Percentiles rank a stretch among this genome's conserved stretches.
Conservation (phyloP, 1,140 invertebrate species). For the Pogonus chalceus region DNA sequence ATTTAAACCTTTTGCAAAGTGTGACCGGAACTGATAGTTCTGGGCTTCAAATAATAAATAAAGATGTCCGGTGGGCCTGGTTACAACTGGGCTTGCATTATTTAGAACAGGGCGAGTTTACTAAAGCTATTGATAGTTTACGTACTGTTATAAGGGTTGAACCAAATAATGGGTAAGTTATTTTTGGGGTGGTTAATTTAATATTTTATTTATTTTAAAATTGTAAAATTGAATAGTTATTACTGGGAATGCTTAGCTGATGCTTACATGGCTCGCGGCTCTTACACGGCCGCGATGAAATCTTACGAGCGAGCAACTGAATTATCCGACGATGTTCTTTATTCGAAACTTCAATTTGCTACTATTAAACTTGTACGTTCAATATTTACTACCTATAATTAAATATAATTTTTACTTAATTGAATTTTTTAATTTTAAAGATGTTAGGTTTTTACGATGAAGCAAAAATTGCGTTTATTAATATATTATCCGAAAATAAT, state of each 20-base stretch:
- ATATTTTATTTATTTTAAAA: too few relatives aligned
- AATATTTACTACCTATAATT: conserved; percentile 3
- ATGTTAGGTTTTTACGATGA: conserved; percentile 58
- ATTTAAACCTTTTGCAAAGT: conserved; percentile 54
- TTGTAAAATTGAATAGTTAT: conserved; percentile 35
- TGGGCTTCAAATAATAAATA: conserved; percentile 24
- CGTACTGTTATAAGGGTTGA: conserved; percentile 65
- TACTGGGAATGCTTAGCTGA: conserved; percentile 82
- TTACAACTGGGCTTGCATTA: conserved; percentile 69
- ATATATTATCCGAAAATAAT: conserved; percentile 50
- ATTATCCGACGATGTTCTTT: conserved; percentile 54
- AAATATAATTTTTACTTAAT: conserved; percentile 12
- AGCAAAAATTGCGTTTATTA: conserved; percentile 57
- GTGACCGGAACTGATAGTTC: conserved; percentile 39
- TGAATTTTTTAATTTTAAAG: conserved; percentile 30
- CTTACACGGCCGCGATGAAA: conserved; percentile 73
- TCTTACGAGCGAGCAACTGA: conserved; percentile 70
- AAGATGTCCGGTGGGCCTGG: conserved; percentile 65
- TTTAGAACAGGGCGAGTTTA: conserved; percentile 56
- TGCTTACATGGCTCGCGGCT: conserved; percentile 73
- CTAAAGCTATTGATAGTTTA: conserved; percentile 63
- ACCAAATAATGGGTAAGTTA: conserved; percentile 50
- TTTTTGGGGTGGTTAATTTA: too few relatives aligned
- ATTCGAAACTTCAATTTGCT: conserved; percentile 72
- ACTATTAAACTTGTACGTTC: conserved; percentile 56